Evolutionary conservation across 23 tunicate genomes (phyloP), one percentile per base, ranked within the genome.

Genomic region (Botrylloides violaceus): DNA sequence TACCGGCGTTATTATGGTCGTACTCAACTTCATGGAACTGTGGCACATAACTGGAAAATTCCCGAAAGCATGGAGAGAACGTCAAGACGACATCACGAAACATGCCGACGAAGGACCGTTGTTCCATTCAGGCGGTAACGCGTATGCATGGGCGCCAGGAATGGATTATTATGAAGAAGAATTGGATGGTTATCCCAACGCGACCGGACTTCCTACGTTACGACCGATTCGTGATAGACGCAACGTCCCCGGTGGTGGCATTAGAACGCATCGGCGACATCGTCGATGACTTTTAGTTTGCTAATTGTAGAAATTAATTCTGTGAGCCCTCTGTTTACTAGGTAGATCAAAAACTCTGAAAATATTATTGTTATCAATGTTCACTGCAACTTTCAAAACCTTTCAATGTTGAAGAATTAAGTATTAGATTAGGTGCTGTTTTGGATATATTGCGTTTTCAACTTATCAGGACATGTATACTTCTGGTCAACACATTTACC

Each of bases 61-160:
- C 43, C 38, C 79, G 18, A 49, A 80, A 39, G 95, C 95, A 4
- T 87, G 95, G 95, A 76, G 49, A 21, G 72, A 50, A 22, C 35
- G 95, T 20, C 47, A 47, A 49, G 61, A 80, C 6, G 95, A 87
- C 37, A 63, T 87, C 26, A 87, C 95, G 12, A 80, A 80, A 55
- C 87, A 80, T 57, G 95, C 87, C 2, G 86, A 87, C 29, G 77
- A 76, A 58, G 95, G 82, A 4, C 95, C 95, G 2, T 71, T 37
- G 31, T 87, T 87, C 57, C 35, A 33, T 63, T 31, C 23, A 4
- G 30, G 7, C 30, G 74, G 34, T 28, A 37, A 79, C 24, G 43
- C 58, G 7, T 75, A 71, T 19, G 60, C 58, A 18, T 63, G 29
- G 4, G 79, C 77, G 6, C 74, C 79, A 2, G 95, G 95, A 3